phyloP scores from a whole-genome alignment of 2,888 invertebrate genomes.

The Thymelicus lineola region DNA sequence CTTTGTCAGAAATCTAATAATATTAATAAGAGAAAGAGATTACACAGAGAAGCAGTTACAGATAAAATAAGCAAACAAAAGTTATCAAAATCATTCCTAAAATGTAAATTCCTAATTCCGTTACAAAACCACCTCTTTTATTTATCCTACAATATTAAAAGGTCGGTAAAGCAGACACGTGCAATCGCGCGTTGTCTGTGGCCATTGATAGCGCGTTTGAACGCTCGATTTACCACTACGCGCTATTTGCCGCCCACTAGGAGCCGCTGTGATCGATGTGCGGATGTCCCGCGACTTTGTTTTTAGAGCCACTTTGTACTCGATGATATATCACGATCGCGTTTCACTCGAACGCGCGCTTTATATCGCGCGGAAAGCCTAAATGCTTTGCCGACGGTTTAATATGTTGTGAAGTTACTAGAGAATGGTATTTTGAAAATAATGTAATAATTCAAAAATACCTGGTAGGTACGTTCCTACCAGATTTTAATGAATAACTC shows the following conservation, averaged over 20 bases:
- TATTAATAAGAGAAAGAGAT: too few relatives aligned
- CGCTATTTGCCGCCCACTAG: constrained; percentile 76
- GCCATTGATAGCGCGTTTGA: constrained; percentile 73
- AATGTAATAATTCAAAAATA: too few relatives aligned
- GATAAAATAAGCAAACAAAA: too few relatives aligned
- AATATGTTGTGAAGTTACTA: constrained; percentile 17
- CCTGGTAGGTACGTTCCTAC: too few relatives aligned
- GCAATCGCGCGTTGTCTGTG: constrained; percentile 69
- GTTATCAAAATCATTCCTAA: too few relatives aligned
- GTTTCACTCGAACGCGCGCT: constrained; percentile 33
- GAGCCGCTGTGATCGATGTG: constrained; percentile 55
- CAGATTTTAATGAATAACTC: too few relatives aligned
- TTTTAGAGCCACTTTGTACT: constrained; percentile 45
- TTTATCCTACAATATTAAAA: not conserved
- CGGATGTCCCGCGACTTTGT: constrained; percentile 51
- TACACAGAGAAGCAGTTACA: too few relatives aligned
- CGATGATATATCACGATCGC: constrained; percentile 44
- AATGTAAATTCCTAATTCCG: too few relatives aligned
- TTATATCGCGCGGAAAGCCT: constrained; percentile 38
- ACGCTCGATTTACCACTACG: constrained; percentile 81
- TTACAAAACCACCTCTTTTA: not conserved
- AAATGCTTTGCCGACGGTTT: constrained; percentile 30
- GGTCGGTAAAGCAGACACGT: constrained; percentile 45
- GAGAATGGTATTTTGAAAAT: not conserved
- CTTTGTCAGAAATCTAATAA: too few relatives aligned